Evolutionary conservation across 2,888 invertebrate genomes (phyloP).

Genomic region (Oscheius sp.): DNA sequence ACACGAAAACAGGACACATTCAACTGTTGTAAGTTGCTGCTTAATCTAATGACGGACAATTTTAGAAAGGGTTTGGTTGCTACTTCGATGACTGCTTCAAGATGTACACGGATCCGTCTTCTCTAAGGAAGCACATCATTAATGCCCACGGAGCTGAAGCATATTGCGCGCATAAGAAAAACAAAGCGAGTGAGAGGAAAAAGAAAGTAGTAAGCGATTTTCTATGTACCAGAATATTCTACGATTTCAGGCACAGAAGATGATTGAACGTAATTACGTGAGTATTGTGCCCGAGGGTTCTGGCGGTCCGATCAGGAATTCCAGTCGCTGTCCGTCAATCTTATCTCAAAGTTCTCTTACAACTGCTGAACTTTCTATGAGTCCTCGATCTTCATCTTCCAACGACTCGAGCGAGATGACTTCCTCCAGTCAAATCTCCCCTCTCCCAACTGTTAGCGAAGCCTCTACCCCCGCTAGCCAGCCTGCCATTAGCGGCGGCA

Average conservation of each 20-base stretch:
- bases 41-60: background rate
- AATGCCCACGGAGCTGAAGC: constrained; percentile 98
- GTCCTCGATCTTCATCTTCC: constrained; percentile 5
- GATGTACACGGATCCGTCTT: constrained; percentile 97
- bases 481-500: background rate
- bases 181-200: constrained; percentile 75
- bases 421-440: background rate
- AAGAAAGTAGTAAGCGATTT: constrained; percentile 15
- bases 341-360: background rate
- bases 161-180: constrained; percentile 92
- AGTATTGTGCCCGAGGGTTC: background rate
- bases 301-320: constrained; percentile 1
- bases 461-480: background rate
- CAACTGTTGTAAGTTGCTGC: constrained; percentile 85
- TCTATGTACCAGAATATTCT: background rate
- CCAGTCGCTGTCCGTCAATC: background rate
- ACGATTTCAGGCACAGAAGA: constrained; percentile 14
- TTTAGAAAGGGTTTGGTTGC: constrained; percentile 82
- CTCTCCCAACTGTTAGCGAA: background rate
- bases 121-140: constrained; percentile 95
- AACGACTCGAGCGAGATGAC: background rate
- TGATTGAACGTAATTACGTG: constrained; percentile 9
- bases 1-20: constrained; percentile 98
- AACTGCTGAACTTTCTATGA: background rate
- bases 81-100: constrained; percentile 97